Evolutionary conservation across 2,888 invertebrate genomes (phyloP), one percentile per base, ranked within the genome.

Genomic region (Diarsia dahlii): DNA sequence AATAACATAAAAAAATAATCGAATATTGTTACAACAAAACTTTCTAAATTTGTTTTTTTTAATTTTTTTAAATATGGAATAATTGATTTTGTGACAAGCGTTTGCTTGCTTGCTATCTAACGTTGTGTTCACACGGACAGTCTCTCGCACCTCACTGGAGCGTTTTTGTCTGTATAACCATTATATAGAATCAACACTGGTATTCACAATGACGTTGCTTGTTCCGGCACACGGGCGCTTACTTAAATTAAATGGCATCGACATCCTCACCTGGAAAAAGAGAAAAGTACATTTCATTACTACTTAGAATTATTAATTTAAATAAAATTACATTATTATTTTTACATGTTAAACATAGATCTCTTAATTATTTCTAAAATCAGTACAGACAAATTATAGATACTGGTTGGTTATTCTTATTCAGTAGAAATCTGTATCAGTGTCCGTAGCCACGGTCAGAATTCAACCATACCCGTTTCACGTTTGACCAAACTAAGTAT

Each of bases 181-280:
- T 86, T 84, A 74, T 79, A 82, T 75, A 84, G 84, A 87, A 87
- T 89, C 91, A 91, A 93, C 94, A 95, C 95, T 93, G 93, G 93
- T 92, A 88, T 88, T 92, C 93, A 92, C 94, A 89, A 90, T 90
- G 88, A 89, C 88, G 90, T 91, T 90, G 89, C 89, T 90, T 91
- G 89, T 90, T 92, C 93, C 93, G 91, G 93, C 94, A 92, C 94
- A 90, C 94, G 94, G 93, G 92, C 95, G 93, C 93, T 93, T 95
- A 94, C 95, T 95, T 95, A 96, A 93, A 93, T 94, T 95, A 96
- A 95, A 96, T 96, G 96, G 96, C 96, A 96, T 96, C 95, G 92
- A 94, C 91, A 93, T 95, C 94, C 93, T 94, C 95, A 96, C 94
- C 96, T 96, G 95, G 10, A 71, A 96, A 13, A 18, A 80, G 45